Percentiles rank a stretch among this genome's conserved stretches.
phyloP scores from a whole-genome alignment of 2,797 vertebrate genomes.

The Enteromius mattozi region DNA sequence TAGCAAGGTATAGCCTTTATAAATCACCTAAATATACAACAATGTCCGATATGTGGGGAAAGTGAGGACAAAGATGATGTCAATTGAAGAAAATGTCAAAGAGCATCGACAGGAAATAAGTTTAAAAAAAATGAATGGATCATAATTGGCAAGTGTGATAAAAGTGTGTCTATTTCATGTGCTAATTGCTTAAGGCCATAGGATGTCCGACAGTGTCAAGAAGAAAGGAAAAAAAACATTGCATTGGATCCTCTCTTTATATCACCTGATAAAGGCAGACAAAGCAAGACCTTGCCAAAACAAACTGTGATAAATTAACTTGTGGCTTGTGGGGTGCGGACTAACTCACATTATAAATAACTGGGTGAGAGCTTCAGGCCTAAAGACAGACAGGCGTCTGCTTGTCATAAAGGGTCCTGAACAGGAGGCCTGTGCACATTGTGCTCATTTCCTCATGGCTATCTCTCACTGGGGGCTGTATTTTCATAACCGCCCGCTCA shows the following conservation, averaged over 20 bases:
- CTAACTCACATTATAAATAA: constrained; percentile 73
- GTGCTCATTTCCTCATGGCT: constrained; percentile 78
- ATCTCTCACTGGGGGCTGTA: constrained; percentile 78
- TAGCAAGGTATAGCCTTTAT: neutral
- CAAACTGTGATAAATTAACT: constrained; percentile 76
- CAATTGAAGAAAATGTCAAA: constrained; percentile 35
- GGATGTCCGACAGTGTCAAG: constrained; percentile 56
- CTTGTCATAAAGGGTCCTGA: constrained; percentile 73
- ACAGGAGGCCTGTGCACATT: constrained; percentile 70
- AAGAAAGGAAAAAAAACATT: constrained; percentile 39
- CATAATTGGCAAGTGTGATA: constrained; percentile 49
- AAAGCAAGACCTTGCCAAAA: constrained; percentile 69
- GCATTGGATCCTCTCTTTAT: constrained; percentile 53
- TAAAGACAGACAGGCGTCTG: constrained; percentile 67
- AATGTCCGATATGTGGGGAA: constrained; percentile 8
- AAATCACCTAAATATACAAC: neutral
- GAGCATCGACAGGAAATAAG: constrained; percentile 38
- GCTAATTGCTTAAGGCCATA: constrained; percentile 64
- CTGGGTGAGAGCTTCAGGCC: constrained; percentile 67
- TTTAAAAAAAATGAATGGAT: constrained; percentile 24
- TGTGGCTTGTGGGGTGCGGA: constrained; percentile 64
- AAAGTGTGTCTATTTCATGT: constrained; percentile 54
- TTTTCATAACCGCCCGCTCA: constrained; percentile 81
- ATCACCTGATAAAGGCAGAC: constrained; percentile 64
- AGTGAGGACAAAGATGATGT: neutral